phyloP scores from a whole-genome alignment of 2,113 vertebrate species.

The Nettapus auritus region DNA sequence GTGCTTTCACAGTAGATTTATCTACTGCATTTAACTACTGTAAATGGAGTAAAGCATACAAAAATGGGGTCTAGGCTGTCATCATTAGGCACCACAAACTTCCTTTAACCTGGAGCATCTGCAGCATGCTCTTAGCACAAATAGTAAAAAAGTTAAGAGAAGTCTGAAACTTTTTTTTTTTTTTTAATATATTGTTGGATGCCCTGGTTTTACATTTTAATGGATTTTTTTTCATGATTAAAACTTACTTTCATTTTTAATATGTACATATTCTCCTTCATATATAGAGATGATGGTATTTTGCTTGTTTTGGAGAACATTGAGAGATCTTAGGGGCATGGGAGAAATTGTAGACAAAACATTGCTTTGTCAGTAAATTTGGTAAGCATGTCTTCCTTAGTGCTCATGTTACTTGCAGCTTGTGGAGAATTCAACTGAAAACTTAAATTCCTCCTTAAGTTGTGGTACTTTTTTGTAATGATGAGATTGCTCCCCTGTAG shows the following conservation, averaged over 20 bases:
- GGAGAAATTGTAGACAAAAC: neutral
- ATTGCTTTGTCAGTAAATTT: neutral
- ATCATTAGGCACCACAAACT: neutral
- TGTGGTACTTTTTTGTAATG: neutral
- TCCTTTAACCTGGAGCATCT: neutral
- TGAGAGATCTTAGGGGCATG: neutral
- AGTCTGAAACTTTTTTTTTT: fast-evolving
- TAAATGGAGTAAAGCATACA: neutral
- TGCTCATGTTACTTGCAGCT: neutral
- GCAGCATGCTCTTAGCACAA: neutral
- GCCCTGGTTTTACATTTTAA: neutral
- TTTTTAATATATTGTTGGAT: neutral
- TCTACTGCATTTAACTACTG: neutral
- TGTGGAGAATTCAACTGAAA: neutral
- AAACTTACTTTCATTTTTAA: neutral
- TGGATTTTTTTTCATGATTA: neutral
- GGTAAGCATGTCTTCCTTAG: neutral
- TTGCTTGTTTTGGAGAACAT: neutral
- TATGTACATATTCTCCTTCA: neutral
- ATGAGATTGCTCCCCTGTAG: neutral
- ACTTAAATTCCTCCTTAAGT: neutral
- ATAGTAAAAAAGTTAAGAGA: neutral
- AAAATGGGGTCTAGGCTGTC: neutral
- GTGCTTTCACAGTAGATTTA: neutral
- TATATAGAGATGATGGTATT: neutral